Percentiles rank a stretch among this genome's conserved stretches.
Conservation (phyloP, 2,888 invertebrate species). For the Plebejus melissa region DNA sequence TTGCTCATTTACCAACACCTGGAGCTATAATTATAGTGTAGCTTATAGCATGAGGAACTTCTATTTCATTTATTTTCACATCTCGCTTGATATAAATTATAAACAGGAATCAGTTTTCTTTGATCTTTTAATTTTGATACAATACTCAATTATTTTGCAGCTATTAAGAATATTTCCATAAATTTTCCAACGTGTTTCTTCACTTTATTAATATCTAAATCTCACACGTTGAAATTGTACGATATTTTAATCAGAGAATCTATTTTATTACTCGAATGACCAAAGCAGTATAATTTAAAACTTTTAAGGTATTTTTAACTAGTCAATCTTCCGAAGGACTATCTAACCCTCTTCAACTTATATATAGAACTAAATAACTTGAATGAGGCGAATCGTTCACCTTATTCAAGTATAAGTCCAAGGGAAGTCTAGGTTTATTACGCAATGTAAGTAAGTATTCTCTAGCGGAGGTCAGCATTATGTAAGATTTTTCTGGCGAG, state of each 20-base stretch:
- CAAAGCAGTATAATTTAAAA: too few species aligned
- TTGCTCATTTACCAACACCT: constrained; percentile 11
- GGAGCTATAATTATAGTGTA: constrained; percentile 17
- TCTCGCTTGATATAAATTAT: neutral
- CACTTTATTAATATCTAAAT: too few species aligned
- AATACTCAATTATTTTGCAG: neutral
- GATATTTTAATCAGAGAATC: too few species aligned
- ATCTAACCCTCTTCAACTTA: too few species aligned
- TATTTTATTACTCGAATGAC: too few species aligned
- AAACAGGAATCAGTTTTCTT: neutral
- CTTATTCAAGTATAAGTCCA: neutral
- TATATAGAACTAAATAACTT: too few species aligned
- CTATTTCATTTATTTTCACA: constrained; percentile 8
- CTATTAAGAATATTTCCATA: too few species aligned
- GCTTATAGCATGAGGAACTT: neutral
- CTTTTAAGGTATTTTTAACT: neutral
- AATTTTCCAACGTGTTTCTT: too few species aligned
- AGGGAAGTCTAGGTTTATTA: neutral
- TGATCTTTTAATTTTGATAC: neutral
- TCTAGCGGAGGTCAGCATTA: constrained; percentile 7
- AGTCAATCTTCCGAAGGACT: neutral
- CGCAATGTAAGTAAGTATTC: neutral
- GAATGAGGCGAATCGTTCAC: too few species aligned
- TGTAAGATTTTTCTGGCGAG: constrained; percentile 38
- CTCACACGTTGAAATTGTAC: too few species aligned